Evolutionary conservation across 2,888 invertebrate genomes (phyloP), one percentile per base, ranked within the genome.

Genomic region (Amphipyra tragopoginis): DNA sequence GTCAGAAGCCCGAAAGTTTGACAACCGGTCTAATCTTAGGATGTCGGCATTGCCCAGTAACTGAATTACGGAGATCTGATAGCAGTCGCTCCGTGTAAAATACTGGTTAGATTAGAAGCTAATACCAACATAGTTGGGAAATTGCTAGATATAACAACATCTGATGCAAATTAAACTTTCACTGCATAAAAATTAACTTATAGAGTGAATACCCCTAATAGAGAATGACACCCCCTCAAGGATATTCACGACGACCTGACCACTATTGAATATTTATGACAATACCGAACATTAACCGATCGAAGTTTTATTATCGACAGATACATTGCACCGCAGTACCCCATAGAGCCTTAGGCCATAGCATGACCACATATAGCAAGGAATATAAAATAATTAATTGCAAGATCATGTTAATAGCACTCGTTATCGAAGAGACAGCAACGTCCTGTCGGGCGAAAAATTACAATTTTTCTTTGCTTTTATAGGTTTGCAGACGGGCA

Each of bases 371-470:
- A 61, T 54, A 56, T 10, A 57, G 55, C 42, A 50, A 38, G 14
- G 36, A 53, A 72, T 48, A 61, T 62, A 60, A 14, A 75, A 79
- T 81, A 86, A 86, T 84, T 79, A 83, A 86, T 85, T 78, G 81
- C 79, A 71, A 79, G 77, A 84, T 81, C 82, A 84, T 87, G 84
- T 80, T 79, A 84, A 86, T 85, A 68, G 56, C 67, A 78, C 81
- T 83, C 77, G 79, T 81, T 84, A 85, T 81, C 81, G 77, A 77
- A 67, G 70, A 67, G 81, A 84, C 84, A 69, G 77, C 67, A 54
- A 69, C 80, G 81, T 84, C 85, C 83, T 83, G 85, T 80, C 78
- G 73, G 59, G 72, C 71, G 69, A 77, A 80, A 80, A 80, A 76
- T 71, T 68, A 53, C 44, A 29, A 68, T 73, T 67, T 70, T 65